Percentiles rank a stretch among this genome's conserved stretches.
These are phyloP conservation scores for Cremastinae sp. DNA, from an alignment of 2,888 invertebrate genomes.

Conservation along the genomic window DNA sequence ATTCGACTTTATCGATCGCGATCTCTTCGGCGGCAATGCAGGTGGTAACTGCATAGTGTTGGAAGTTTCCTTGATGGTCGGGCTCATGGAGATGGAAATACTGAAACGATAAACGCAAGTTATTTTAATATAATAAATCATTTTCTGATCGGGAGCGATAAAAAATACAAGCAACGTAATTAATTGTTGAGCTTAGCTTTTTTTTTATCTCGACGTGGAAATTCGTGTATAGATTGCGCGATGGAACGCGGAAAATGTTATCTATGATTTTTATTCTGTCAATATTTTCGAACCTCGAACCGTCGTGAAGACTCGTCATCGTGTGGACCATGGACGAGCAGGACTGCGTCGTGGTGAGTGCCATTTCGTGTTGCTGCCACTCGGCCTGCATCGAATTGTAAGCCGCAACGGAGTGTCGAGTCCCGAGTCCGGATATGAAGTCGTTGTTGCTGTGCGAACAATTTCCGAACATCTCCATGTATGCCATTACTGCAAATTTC, in stretches of 20 bases:
- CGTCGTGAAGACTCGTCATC: conserved; percentile 76
- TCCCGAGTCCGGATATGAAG: conserved; percentile 87
- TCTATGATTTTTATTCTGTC: background rate
- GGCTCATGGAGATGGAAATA: conserved; percentile 74
- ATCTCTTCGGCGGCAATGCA: conserved; percentile 84
- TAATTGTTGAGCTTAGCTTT: background rate
- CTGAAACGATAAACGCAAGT: conserved; percentile 64
- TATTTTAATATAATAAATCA: background rate
- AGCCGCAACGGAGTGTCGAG: conserved; percentile 92
- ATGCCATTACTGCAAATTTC: conserved; percentile 90
- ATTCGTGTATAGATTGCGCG: background rate
- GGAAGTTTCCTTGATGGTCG: conserved; percentile 72
- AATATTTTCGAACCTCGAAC: conserved; percentile 71
- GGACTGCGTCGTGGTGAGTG: conserved; percentile 83
- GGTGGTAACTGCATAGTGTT: conserved; percentile 81
- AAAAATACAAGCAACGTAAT: background rate
- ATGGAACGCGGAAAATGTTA: background rate
- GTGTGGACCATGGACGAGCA: conserved; percentile 82
- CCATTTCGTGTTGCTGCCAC: conserved; percentile 81
- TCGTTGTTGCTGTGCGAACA: conserved; percentile 90
- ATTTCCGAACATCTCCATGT: conserved; percentile 97
- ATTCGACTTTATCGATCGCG: conserved; percentile 79
- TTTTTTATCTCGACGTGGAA: background rate
- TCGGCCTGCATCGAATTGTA: conserved; percentile 85
- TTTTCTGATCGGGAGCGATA: background rate